phyloP scores from a whole-genome alignment of 2,888 invertebrate species.

The Drosophila merina region DNA sequence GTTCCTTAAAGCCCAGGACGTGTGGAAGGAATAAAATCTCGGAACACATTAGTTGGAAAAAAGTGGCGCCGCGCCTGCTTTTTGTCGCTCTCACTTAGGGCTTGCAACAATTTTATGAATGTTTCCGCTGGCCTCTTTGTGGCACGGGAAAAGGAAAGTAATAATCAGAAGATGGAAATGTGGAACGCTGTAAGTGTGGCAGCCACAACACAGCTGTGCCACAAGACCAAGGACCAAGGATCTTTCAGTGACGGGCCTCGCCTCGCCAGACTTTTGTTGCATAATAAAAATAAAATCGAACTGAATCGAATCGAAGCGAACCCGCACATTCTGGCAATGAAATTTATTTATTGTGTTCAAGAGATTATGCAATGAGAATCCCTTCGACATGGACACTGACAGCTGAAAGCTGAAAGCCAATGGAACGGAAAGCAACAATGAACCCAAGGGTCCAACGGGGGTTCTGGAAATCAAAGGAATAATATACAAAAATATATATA shows the following conservation, averaged over 20 bases:
- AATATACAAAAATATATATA: constrained; percentile 10
- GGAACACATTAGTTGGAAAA: constrained; percentile 4
- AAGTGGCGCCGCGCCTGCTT: constrained; percentile 3
- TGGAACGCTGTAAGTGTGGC: constrained; percentile 15
- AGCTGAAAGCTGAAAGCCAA: not conserved
- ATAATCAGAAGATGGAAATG: constrained; percentile 6
- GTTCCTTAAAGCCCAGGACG: not conserved
- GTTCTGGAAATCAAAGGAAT: constrained; percentile 1
- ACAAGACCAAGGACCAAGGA: not conserved
- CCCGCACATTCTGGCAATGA: constrained; percentile 2
- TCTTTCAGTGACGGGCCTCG: not conserved
- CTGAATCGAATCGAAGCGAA: not conserved
- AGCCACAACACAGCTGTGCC: not conserved
- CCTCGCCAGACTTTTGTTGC: constrained; percentile 3
- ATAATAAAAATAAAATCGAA: constrained; percentile 5
- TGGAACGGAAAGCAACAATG: not conserved
- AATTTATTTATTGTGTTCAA: not conserved
- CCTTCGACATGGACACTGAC: constrained; percentile 5
- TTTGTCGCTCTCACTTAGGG: not conserved
- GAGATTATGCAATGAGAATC: not conserved
- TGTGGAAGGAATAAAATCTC: not conserved
- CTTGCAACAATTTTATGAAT: constrained; percentile 32
- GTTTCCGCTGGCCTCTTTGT: constrained; percentile 26
- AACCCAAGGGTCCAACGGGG: not conserved
- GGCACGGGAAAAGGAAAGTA: not conserved